Conservation (phyloP, 92 coral and sea anemone species). For the Chrysogorgia sp. region DNA sequence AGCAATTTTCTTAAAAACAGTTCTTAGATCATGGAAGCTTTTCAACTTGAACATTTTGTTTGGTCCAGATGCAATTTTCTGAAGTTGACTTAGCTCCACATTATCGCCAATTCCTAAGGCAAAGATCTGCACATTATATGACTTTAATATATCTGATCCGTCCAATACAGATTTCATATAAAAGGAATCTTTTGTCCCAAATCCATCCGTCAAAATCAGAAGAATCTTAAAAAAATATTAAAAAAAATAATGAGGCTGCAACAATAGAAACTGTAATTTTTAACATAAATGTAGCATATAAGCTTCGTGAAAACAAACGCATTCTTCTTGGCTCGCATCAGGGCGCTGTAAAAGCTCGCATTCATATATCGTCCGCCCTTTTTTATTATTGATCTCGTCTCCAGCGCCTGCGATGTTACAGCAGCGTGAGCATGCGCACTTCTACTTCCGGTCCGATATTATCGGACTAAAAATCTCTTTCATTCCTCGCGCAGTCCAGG, state of each 20-base stretch:
- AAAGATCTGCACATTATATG: constrained; percentile 55
- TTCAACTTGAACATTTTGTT: constrained; percentile 6
- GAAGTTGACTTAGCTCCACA: constrained; percentile 46
- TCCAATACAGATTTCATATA: background rate
- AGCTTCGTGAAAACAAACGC: too few relatives aligned
- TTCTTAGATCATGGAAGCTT: constrained; percentile 8
- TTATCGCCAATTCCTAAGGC: constrained; percentile 62
- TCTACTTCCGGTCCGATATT: too few relatives aligned
- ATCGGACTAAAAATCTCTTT: too few relatives aligned
- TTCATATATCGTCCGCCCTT: too few relatives aligned
- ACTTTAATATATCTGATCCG: background rate
- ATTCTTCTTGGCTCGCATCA: too few relatives aligned
- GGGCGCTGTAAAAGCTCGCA: too few relatives aligned
- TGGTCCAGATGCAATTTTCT: constrained; percentile 69
- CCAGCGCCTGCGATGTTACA: too few relatives aligned
- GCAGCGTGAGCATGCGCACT: too few relatives aligned
- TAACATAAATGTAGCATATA: too few relatives aligned
- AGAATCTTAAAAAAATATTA: constrained; percentile 3
- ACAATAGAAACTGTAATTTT: too few relatives aligned
- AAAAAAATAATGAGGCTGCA: background rate
- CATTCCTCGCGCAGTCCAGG: too few relatives aligned
- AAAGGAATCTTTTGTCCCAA: background rate
- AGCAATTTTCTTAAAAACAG: constrained; percentile 3
- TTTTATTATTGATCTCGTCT: too few relatives aligned
- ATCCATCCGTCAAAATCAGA: constrained; percentile 25